These are phyloP conservation scores for Anser cygnoides DNA, from an alignment of 2,113 vertebrate species.

Conservation along the genomic window DNA sequence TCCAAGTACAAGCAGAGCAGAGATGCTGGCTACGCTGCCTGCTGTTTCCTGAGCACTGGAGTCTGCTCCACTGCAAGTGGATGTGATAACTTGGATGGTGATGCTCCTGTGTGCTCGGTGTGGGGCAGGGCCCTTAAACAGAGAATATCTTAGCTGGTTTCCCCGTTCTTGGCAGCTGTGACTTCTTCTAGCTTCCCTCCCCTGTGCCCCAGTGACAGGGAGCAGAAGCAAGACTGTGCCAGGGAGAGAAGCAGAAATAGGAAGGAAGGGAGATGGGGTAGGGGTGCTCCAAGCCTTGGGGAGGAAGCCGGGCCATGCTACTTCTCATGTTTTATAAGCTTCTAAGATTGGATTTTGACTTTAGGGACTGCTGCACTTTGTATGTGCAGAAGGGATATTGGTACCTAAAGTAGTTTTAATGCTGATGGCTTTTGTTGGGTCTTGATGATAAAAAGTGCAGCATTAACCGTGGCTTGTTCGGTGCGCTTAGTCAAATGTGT, in stretches of 20 bases:
- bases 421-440: not conserved
- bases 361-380: not conserved
- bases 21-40: not conserved
- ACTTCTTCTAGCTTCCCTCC: not conserved
- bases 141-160: not conserved
- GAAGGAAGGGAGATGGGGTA: not conserved
- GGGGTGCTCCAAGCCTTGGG: not conserved
- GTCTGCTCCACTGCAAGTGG: not conserved
- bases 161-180: not conserved
- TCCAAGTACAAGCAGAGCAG: not conserved
- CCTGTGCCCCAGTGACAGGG: not conserved
- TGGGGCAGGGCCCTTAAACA: not conserved
- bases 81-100: not conserved
- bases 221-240: conserved; percentile 4
- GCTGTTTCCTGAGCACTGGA: accelerated
- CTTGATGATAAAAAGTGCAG: not conserved
- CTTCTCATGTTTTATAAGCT: not conserved
- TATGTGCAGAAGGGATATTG: not conserved
- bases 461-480: not conserved
- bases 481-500: not conserved
- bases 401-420: not conserved
- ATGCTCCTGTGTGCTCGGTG: not conserved
- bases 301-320: not conserved
- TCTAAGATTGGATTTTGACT: not conserved
- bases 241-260: conserved; percentile 30